phyloP scores from a whole-genome alignment of 2,888 invertebrate genomes.

The Adelognathus sp. region DNA sequence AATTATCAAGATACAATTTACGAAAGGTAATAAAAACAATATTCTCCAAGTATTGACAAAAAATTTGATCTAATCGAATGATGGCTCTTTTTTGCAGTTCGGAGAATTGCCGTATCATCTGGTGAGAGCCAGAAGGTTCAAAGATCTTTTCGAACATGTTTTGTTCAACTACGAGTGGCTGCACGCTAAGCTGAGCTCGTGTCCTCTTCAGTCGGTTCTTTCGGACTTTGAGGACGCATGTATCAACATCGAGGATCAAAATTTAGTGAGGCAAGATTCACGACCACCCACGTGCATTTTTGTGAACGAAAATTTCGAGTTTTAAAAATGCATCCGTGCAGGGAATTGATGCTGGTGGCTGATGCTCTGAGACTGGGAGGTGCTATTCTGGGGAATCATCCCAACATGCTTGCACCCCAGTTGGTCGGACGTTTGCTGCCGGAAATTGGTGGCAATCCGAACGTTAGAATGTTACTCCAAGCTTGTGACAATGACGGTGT shows the following conservation, averaged over 20 bases:
- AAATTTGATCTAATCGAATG: slow-evolving; percentile 1
- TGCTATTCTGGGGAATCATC: slow-evolving; percentile 94
- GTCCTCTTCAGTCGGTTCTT: slow-evolving; percentile 96
- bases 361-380: slow-evolving; percentile 97
- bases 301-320: background rate
- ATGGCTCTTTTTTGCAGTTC: slow-evolving; percentile 84
- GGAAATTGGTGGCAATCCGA: slow-evolving; percentile 91
- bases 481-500: slow-evolving; percentile 96
- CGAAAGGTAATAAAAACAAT: slow-evolving; percentile 88
- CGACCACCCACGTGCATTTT: background rate
- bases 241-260: slow-evolving; percentile 90
- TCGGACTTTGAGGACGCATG: slow-evolving; percentile 98
- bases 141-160: slow-evolving; percentile 94
- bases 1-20: slow-evolving; percentile 94
- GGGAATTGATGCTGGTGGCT: slow-evolving; percentile 95
- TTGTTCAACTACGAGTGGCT: slow-evolving; percentile 99
- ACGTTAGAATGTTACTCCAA: slow-evolving; percentile 92
- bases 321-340: slow-evolving; percentile 72
- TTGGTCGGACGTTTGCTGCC: slow-evolving; percentile 95
- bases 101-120: slow-evolving; percentile 98
- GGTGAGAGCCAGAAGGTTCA: slow-evolving; percentile 93
- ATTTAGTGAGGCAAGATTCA: slow-evolving; percentile 86
- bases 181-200: slow-evolving; percentile 96
- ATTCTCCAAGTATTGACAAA: background rate
- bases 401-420: slow-evolving; percentile 98